Evolutionary conservation across 2,888 invertebrate species (phyloP), one percentile per base, ranked within the genome.

Genomic region (Flabesymbios commensalis): DNA sequence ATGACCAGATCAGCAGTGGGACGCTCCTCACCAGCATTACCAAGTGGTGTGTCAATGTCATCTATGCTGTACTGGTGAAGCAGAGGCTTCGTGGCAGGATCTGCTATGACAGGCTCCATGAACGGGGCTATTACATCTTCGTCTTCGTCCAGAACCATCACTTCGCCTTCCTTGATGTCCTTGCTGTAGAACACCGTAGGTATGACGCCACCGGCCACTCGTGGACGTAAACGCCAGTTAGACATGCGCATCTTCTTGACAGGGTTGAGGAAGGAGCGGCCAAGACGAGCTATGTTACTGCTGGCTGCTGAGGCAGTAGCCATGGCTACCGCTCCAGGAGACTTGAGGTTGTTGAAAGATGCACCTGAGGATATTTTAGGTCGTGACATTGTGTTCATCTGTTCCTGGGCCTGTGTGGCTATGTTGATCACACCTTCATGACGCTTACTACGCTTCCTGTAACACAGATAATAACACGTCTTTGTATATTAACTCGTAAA

Each of bases 251-350:
- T 67, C 52, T 61, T 68, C 36, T 60, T 63, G 39, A 91, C 84
- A 74, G 89, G 89, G 78, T 91, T 91, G 41, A 93, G 82, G 82
- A 94, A 91, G 77, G 65, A 59, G 14, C 59, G 41, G 10, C 65
- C 61, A 28, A 65, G 26, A 17, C 49, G 41, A n/a, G 39, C 53
- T 19, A 39, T 41, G 22, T 22, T 28, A 24, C 26, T 59, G 17
- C 31, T 31, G 43, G 33, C 17, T 22, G 32, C 29, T n/a, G 24
- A n/a, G 22, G 45, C 29, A 7, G 29, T 29, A 3, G 28, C 39
- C 3, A 33, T 33, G 17, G 42, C 47, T n/a, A 49, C 36, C 22
- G 45, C 55, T 1, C 61, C 48, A 36, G 36, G 4, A 7, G 53
- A 4, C 17, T 24, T 26, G 7, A 43, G 43, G 5, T 7, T 4